Evolutionary conservation across 1,140 invertebrate genomes (phyloP), one percentile per base, ranked within the genome.

Genomic region (Condylostylus longicornis): DNA sequence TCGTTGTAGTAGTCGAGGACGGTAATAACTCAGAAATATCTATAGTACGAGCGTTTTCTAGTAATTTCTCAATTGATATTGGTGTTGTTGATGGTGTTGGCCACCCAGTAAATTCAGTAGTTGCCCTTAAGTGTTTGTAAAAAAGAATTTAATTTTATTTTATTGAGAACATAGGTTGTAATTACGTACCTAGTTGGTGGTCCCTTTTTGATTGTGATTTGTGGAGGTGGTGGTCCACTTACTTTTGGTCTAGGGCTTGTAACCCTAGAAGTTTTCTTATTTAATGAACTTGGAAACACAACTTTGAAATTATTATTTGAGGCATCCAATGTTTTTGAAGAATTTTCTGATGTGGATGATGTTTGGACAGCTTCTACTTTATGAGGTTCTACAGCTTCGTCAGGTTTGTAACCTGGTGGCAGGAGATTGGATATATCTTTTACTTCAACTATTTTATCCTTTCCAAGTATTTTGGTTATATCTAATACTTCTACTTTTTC

Each of bases 31-130:
- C 58, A 36, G 53, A 50, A 1, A 61, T 61, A 13, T 71, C 66
- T 0, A 73, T 70, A 0, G 75, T 71, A 12, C 71, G 72, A 42
- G 72, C 68, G 21, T 79, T 78, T 50, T 79, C 79, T 27, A 84
- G 51, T 1, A 85, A 59, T 53, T 82, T 82, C 51, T 84, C 81
- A 28, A 84, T 79, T 0, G 81, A 83, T 33, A 86, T 77, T 5
- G 82, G 82, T 0, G 81, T 85, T 0, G 83, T 86, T 1, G 81
- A 79, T 4, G 77, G 73, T 5, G 82, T 81, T 9, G 84, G 82
- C 83, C 83, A 89, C 13, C 83, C 84, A 8, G 82, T 86, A 48
- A 89, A 89, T 55, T 84, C 80, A 2, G 84, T 88, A 12, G 81
- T 83, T 31, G 77, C 76, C 59, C 85, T 83, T 35, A 27, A n/a